These are phyloP conservation scores for Baccha elongata DNA, from an alignment of 2,888 invertebrate genomes.

Conservation along the genomic window DNA sequence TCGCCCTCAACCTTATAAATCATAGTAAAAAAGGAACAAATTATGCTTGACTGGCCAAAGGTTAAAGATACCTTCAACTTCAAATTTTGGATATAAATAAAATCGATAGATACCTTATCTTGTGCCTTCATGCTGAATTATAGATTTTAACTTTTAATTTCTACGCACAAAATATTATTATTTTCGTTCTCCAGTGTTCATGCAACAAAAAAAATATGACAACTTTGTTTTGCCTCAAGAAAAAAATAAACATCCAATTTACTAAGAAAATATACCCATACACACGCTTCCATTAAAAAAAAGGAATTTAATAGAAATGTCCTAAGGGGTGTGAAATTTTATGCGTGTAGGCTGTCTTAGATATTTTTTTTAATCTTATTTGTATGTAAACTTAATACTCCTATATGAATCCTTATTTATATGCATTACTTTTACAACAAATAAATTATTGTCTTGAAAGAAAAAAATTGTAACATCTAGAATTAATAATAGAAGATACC, in stretches of 20 bases:
- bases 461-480: background rate
- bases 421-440: constrained; percentile 25
- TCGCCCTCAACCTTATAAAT: constrained; percentile 3
- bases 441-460: constrained; percentile 7
- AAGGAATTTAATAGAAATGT: constrained; percentile 11
- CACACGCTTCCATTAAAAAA: too few relatives aligned
- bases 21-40: background rate
- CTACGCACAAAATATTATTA: constrained; percentile 3
- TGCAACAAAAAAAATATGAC: background rate
- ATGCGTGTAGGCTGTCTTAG: background rate
- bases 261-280: constrained; percentile 1
- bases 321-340: background rate
- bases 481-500: too few relatives aligned
- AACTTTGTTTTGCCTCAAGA: background rate
- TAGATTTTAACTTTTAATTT: constrained; percentile 27
- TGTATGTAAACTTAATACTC: constrained; percentile 5
- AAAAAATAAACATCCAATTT: background rate
- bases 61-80: constrained; percentile 1
- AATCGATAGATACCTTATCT: constrained; percentile 1
- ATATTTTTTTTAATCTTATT: constrained; percentile 12
- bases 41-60: constrained; percentile 6
- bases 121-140: constrained; percentile 12
- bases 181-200: background rate
- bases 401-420: constrained; percentile 32
- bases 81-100: background rate